A percentile compares a stretch with the other conserved stretches of the same genome.
Evolutionary conservation across 2,113 vertebrate genomes (phyloP).

Genomic region (Poicephalus gulielmi): DNA sequence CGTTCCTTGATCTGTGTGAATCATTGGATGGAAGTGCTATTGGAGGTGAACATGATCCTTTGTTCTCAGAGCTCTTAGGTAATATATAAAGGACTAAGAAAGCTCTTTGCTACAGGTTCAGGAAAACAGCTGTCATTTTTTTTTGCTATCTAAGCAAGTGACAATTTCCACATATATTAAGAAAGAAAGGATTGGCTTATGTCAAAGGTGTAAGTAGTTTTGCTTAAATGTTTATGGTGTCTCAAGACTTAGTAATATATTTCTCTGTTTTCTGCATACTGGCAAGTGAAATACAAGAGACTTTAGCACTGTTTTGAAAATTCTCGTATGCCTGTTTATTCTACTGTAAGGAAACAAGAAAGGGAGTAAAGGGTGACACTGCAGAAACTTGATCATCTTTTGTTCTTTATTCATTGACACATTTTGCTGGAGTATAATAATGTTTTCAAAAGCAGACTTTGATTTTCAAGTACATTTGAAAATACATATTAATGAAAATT

Average conservation of each 20-base stretch:
- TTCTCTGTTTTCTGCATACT: constrained; percentile 31
- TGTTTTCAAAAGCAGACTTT: background rate
- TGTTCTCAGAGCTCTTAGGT: background rate
- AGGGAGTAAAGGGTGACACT: background rate
- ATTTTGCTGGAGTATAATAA: constrained; percentile 38
- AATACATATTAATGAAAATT: constrained; percentile 64
- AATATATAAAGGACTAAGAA: background rate
- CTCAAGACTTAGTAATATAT: constrained; percentile 6
- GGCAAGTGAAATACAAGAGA: background rate
- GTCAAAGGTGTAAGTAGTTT: background rate
- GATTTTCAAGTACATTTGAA: background rate
- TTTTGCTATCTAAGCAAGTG: background rate
- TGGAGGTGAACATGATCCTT: background rate
- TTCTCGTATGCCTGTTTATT: background rate
- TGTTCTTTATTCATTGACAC: constrained; percentile 11
- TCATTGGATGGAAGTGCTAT: background rate
- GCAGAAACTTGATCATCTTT: constrained; percentile 48
- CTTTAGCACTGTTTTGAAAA: background rate
- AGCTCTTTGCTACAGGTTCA: background rate
- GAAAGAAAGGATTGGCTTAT: background rate
- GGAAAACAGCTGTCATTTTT: background rate
- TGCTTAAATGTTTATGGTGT: background rate
- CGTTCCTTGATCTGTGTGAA: background rate
- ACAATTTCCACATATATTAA: background rate
- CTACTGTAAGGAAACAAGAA: background rate